Evolutionary conservation across 2,797 vertebrate species (phyloP).

Genomic region (Neoniphon sammara): DNA sequence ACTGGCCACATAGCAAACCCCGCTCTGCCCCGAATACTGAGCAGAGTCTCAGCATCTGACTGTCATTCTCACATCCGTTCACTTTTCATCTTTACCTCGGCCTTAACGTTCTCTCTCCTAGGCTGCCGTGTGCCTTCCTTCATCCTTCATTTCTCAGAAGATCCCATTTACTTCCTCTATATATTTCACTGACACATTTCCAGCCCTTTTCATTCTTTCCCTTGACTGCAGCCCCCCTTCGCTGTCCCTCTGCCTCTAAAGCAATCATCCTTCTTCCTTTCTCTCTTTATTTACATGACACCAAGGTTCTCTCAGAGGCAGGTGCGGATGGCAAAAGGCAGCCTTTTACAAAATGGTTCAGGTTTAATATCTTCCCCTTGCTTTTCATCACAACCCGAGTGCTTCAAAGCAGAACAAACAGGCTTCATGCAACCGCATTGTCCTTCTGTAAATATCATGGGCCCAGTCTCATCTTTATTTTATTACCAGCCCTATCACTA

Average conservation of each 20-base stretch:
- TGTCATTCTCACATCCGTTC: slow-evolving; percentile 59
- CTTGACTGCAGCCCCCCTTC: slow-evolving; percentile 22
- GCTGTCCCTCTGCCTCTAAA: slow-evolving; percentile 66
- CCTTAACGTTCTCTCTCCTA: slow-evolving; percentile 40
- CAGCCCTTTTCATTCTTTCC: slow-evolving; percentile 45
- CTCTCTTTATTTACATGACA: slow-evolving; percentile 80
- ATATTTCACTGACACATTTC: slow-evolving; percentile 72
- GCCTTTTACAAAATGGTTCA: slow-evolving; percentile 78
- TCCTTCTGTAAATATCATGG: slow-evolving; percentile 83
- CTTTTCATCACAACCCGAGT: slow-evolving; percentile 74
- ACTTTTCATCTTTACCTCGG: slow-evolving; percentile 60
- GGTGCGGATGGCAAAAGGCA: slow-evolving; percentile 66
- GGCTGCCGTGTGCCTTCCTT: slow-evolving; percentile 63
- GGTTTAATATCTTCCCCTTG: slow-evolving; percentile 80
- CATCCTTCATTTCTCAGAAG: slow-evolving; percentile 72
- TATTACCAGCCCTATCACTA: slow-evolving; percentile 77
- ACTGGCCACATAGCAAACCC: slow-evolving; percentile 50
- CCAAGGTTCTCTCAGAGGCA: slow-evolving; percentile 67
- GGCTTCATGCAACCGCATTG: slow-evolving; percentile 75
- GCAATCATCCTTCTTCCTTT: slow-evolving; percentile 74
- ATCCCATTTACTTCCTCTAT: slow-evolving; percentile 72
- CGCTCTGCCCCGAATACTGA: slow-evolving; percentile 62
- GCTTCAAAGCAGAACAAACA: slow-evolving; percentile 80
- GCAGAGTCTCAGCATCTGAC: slow-evolving; percentile 43
- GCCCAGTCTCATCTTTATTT: slow-evolving; percentile 81